A percentile compares a stretch with the other conserved stretches of the same genome.
phyloP scores from a whole-genome alignment of 1,140 invertebrate genomes.

The Plodia interpunctella region DNA sequence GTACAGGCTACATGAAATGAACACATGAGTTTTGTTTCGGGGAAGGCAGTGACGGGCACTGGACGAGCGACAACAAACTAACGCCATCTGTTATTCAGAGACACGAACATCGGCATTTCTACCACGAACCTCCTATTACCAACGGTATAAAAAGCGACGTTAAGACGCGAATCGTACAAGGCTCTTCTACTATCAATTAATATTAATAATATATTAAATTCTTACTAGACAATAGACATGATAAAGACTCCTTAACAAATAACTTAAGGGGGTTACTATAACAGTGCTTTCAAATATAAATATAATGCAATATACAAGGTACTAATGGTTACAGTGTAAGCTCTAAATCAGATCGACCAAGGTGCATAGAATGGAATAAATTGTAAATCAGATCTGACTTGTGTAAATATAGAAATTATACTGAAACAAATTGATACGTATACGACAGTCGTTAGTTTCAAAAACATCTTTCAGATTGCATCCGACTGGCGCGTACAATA shows the following conservation, averaged over 20 bases:
- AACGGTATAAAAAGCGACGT: conserved; percentile 65
- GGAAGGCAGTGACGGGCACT: conserved; percentile 54
- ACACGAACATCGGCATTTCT: conserved; percentile 6
- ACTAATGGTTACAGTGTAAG: conserved; percentile 57
- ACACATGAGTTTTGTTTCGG: conserved; percentile 44
- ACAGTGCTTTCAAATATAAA: conserved; percentile 70
- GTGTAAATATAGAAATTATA: conserved; percentile 24
- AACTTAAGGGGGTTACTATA: conserved; percentile 69
- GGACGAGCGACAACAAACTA: conserved; percentile 44
- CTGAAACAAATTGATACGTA: conserved; percentile 15
- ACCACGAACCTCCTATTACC: conserved; percentile 45
- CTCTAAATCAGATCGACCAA: conserved; percentile 54
- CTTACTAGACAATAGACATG: conserved; percentile 73
- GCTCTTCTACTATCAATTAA: conserved; percentile 58
- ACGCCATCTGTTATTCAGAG: conserved; percentile 31
- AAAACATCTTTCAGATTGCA: conserved; percentile 66
- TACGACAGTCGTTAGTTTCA: conserved; percentile 46
- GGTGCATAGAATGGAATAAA: conserved; percentile 17
- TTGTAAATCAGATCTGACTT: conserved; percentile 10
- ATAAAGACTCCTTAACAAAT: conserved; percentile 74
- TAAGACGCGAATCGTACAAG: conserved; percentile 65
- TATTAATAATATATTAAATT: conserved; percentile 68
- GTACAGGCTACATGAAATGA: conserved; percentile 41
- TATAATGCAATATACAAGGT: conserved; percentile 61
- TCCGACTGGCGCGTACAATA: conserved; percentile 47